phyloP scores from a whole-genome alignment of 1,140 invertebrate species.

The Solenopsis fugax region DNA sequence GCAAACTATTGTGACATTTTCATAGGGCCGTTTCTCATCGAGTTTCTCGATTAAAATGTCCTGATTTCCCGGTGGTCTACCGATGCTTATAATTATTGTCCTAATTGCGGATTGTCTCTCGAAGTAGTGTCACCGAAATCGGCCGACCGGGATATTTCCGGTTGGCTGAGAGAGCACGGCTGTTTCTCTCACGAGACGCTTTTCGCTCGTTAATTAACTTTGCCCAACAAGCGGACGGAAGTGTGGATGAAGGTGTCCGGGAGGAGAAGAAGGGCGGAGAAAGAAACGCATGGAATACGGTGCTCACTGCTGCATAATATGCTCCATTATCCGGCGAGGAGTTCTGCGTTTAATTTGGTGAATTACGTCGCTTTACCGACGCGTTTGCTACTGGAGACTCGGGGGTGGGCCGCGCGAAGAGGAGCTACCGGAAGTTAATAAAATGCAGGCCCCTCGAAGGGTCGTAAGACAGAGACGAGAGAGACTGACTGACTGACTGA shows the following conservation, averaged over 20 bases:
- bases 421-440: constrained; percentile 35
- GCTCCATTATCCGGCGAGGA: constrained; percentile 40
- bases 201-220: constrained; percentile 61
- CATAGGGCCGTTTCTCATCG: background rate
- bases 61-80: constrained; percentile 20
- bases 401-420: background rate
- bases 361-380: constrained; percentile 42
- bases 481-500: too few species aligned
- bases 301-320: constrained; percentile 54
- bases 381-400: background rate
- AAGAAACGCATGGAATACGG: constrained; percentile 54
- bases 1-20: background rate
- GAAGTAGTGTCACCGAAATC: constrained; percentile 28
- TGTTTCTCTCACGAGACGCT: constrained; percentile 16
- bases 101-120: constrained; percentile 51
- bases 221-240: constrained; percentile 30
- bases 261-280: background rate
- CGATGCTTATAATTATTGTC: constrained; percentile 40
- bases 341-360: constrained; percentile 50
- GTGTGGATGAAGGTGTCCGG: background rate
- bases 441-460: constrained; percentile 21
- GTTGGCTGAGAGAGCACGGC: background rate
- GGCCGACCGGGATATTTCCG: constrained; percentile 26
- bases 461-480: background rate
- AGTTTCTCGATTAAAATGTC: constrained; percentile 28